Evolutionary conservation across 2,888 invertebrate species (phyloP), one percentile per base, ranked within the genome.

Genomic region (Morpho helenor): DNA sequence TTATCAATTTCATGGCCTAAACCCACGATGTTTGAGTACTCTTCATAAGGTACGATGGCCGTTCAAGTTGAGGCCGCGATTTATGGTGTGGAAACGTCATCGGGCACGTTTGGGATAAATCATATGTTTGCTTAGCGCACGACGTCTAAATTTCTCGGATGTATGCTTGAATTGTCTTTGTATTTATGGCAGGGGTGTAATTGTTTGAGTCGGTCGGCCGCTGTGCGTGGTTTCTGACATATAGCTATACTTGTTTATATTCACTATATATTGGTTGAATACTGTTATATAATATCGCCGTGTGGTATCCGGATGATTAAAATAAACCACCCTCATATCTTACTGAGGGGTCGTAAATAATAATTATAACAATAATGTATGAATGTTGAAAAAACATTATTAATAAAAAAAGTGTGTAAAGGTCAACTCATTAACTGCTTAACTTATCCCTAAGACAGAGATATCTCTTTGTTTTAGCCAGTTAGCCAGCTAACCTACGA

Each of bases 51-150:
- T 81, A 80, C 81, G 86, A 85, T 88, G 87, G 80, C 84, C 77
- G 77, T 73, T 72, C 72, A 80, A 83, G 87, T 88, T 87, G 90
- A 85, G 87, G 85, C 77, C 76, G 82, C 71, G 76, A 90, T 90
- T 89, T 90, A 90, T 88, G 84, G 86, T 67, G 82, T 87, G 87
- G 88, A 89, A 89, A 87, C 83, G 88, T 90, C 90, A 89, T 83
- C 80, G 82, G 76, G 71, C 74, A 80, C 83, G 82, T 84, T 83
- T 77, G 70, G 71, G 72, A 85, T 90, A 89, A 87, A 89, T 90
- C 90, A 90, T 84, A 76, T 76, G 82, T 84, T 86, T 82, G 82
- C 77, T 80, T 80, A 73, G 79, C 77, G 80, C 65, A 80, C 75
- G 76, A 84, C 78, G 77, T 81, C 85, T 82, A 75, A 76, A 77